These are phyloP conservation scores for Eumacrocentrus americanus DNA, from an alignment of 2,888 invertebrate species.

Conservation along the genomic window DNA sequence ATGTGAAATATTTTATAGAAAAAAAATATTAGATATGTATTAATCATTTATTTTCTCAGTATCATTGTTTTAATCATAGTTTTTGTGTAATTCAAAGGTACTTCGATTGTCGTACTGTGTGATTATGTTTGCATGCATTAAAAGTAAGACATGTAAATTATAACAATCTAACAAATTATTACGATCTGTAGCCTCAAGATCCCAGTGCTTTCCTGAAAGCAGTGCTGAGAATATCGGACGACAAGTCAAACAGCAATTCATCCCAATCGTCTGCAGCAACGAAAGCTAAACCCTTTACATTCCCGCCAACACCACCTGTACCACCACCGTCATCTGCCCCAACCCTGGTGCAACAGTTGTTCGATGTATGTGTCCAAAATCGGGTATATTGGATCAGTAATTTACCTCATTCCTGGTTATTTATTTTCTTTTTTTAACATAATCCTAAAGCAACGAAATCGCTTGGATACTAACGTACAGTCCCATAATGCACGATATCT, in stretches of 20 bases:
- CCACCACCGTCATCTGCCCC: slow-evolving; percentile 46
- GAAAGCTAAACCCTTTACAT: slow-evolving; percentile 39
- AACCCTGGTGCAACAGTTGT: slow-evolving; percentile 55
- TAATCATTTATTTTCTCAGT: no score
- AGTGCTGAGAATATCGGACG: slow-evolving; percentile 55
- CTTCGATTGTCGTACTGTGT: not conserved
- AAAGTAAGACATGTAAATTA: not conserved
- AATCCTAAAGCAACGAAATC: no score
- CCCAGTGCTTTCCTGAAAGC: slow-evolving; percentile 58
- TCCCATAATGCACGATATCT: no score
- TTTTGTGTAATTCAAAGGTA: no score
- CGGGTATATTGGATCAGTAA: not conserved
- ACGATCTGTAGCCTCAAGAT: slow-evolving; percentile 49
- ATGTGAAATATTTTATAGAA: no score
- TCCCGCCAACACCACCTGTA: slow-evolving; percentile 37
- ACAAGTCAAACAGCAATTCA: slow-evolving; percentile 39
- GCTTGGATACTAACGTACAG: no score
- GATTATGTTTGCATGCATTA: not conserved
- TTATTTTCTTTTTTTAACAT: no score
- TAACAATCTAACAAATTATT: slow-evolving; percentile 12
- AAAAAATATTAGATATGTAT: no score
- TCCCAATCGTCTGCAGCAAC: slow-evolving; percentile 31
- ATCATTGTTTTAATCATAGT: no score
- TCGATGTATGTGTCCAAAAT: no score
- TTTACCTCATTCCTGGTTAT: slow-evolving; percentile 18